Conservation (phyloP, 2,888 invertebrate species). For the Galerucella calmariensis region DNA sequence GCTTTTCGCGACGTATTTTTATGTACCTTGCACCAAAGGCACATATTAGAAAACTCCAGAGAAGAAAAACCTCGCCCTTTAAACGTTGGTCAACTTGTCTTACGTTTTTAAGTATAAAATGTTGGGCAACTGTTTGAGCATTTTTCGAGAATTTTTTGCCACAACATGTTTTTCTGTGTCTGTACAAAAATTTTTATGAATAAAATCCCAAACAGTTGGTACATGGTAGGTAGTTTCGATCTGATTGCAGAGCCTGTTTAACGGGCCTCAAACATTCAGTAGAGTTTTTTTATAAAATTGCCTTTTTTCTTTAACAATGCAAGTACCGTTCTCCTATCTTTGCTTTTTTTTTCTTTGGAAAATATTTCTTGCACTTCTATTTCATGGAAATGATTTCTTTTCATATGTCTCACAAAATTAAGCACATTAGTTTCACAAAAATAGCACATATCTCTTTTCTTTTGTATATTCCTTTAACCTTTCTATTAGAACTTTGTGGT, state of each 20-base stretch:
- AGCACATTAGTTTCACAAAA: constrained; percentile 29
- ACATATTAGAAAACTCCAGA: constrained; percentile 37
- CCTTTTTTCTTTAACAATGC: constrained; percentile 39
- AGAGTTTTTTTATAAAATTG: constrained; percentile 39
- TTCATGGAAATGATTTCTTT: constrained; percentile 28
- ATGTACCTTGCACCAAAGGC: constrained; percentile 43
- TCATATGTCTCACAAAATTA: constrained; percentile 32
- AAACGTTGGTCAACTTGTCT: not conserved
- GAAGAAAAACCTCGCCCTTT: not conserved
- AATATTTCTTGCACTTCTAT: constrained; percentile 33
- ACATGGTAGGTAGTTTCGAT: not conserved
- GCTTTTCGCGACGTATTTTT: constrained; percentile 22
- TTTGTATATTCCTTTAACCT: not conserved
- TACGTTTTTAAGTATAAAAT: constrained; percentile 24
- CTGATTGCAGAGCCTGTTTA: constrained; percentile 17
- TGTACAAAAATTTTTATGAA: constrained; percentile 44
- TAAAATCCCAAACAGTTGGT: constrained; percentile 48
- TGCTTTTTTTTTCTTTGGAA: constrained; percentile 3
- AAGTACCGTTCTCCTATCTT: constrained; percentile 17
- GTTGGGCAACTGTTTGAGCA: constrained; percentile 31
- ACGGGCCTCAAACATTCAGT: constrained; percentile 35
- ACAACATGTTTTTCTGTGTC: constrained; percentile 46
- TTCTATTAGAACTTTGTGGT: not conserved
- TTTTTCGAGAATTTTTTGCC: constrained; percentile 13
- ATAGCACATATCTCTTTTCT: constrained; percentile 23